Conservation (phyloP, 1,140 invertebrate species). For the Leucophenga varia region DNA sequence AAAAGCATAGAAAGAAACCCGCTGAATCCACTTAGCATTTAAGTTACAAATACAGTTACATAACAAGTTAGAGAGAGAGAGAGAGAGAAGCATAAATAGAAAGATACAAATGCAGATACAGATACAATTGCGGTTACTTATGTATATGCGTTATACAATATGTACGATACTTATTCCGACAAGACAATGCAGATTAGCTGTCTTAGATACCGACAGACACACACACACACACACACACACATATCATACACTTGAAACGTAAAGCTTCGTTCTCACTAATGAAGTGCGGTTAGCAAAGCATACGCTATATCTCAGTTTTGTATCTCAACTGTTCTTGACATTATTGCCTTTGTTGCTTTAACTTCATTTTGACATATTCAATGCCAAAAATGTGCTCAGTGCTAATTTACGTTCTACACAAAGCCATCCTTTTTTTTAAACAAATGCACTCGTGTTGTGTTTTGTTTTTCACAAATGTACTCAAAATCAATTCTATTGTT, state of each 20-base stretch:
- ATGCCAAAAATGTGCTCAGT: neutral
- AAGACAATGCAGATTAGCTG: conserved; percentile 42
- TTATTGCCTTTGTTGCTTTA: too few species aligned
- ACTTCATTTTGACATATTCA: conserved; percentile 8
- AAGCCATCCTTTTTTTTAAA: too few species aligned
- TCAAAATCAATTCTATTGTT: conserved; percentile 38
- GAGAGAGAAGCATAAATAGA: too few species aligned
- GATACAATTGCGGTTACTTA: conserved; percentile 19
- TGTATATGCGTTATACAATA: neutral
- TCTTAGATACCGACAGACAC: conserved; percentile 1
- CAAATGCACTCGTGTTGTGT: too few species aligned
- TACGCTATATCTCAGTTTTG: conserved; percentile 8
- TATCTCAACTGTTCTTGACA: too few species aligned
- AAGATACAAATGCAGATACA: neutral
- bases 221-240: neutral
- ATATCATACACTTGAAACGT: neutral
- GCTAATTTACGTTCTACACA: too few species aligned
- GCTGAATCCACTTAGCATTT: too few species aligned
- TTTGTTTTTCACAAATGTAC: too few species aligned
- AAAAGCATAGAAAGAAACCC: too few species aligned
- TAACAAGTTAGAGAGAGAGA: too few species aligned
- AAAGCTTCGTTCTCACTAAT: neutral
- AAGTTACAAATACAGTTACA: too few species aligned
- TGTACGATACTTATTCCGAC: conserved; percentile 11
- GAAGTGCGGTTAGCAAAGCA: conserved; percentile 17